Base-by-base conservation (phyloP, 2,888 invertebrate genomes). In the Cheiracanthium punctorium region DNA sequence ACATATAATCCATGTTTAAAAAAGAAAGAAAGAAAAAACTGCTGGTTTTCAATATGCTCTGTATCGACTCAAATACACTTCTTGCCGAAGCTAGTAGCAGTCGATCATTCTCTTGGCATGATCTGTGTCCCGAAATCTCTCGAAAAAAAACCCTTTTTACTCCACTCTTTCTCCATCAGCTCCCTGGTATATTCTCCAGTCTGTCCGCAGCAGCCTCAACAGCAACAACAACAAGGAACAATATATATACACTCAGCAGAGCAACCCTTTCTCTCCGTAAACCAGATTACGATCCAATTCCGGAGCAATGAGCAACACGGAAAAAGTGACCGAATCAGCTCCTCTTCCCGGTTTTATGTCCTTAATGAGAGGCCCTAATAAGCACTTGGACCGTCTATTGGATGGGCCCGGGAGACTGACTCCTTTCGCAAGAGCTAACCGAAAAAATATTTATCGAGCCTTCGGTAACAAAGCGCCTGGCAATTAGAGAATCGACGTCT, bases 271-370 rank as follows among this genome's bases (percentile, higher is more conserved):
- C 52, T 32, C 73, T 30, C 58, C 52, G 32, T 52, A 64, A 64
- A 75, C 41, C 64, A 75, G 75, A 75, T 75, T 75, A 75, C 52
- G 75, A 37, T 32, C 58, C 75, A 75, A 37, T 75, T 58, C 65
- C 64, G 64, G 28, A 29, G 28, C 75, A 64, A 75, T 75, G 75
- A 75, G 33, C 65, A 37, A 33, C 75, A 75, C 58, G 30, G 65
- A 75, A 71, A 71, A 75, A 75, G 64, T 64, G 75, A 65, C 75
- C 64, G 75, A 75, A 65, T 75, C 75, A 75, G 75, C 75, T 29
- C 7, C 58, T 52, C 64, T 28, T 32, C 73, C 64, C 37, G 14
- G 24, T 58, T 58, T 58, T 58, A 58, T 58, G 24, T 58, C 58
- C 58, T n/a, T 58, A 58, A 58, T 58, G 58, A 58, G 24, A 17